Evolutionary conservation across 2,888 invertebrate genomes (phyloP).

Genomic region (Emmelina monodactyla): DNA sequence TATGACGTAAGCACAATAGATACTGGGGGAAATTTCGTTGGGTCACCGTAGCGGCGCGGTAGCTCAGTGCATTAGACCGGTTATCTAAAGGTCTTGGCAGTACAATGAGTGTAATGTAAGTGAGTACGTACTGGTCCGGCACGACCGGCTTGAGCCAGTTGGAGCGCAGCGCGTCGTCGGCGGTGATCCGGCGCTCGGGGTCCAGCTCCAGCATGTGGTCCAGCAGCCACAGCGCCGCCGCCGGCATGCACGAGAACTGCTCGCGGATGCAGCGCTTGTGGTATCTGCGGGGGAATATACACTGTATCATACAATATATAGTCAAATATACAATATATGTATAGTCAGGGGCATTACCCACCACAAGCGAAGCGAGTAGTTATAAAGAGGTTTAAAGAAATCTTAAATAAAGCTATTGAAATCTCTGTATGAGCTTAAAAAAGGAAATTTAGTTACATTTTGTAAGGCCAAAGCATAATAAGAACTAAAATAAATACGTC

Average conservation of each 20-base stretch:
- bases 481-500: too few species aligned
- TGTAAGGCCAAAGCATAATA: too few species aligned
- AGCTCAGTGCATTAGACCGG: too few species aligned
- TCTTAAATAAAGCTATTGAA: too few species aligned
- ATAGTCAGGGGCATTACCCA: neutral
- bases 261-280: conserved; percentile 90
- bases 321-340: neutral
- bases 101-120: neutral
- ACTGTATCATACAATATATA: too few species aligned
- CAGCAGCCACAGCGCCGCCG: conserved; percentile 85
- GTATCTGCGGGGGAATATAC: conserved; percentile 30
- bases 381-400: too few species aligned
- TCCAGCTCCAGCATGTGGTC: conserved; percentile 97
- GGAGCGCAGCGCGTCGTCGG: conserved; percentile 91
- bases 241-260: conserved; percentile 92
- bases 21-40: too few species aligned
- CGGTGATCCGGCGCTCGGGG: conserved; percentile 91
- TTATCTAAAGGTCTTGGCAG: too few species aligned
- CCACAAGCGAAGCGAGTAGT: too few species aligned
- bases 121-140: conserved; percentile 84
- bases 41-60: too few species aligned
- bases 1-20: neutral
- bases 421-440: too few species aligned
- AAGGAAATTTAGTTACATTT: too few species aligned
- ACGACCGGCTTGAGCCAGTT: conserved; percentile 92